phyloP scores from a whole-genome alignment of 2,797 vertebrate genomes.

The Yasuhikotakia modesta region DNA sequence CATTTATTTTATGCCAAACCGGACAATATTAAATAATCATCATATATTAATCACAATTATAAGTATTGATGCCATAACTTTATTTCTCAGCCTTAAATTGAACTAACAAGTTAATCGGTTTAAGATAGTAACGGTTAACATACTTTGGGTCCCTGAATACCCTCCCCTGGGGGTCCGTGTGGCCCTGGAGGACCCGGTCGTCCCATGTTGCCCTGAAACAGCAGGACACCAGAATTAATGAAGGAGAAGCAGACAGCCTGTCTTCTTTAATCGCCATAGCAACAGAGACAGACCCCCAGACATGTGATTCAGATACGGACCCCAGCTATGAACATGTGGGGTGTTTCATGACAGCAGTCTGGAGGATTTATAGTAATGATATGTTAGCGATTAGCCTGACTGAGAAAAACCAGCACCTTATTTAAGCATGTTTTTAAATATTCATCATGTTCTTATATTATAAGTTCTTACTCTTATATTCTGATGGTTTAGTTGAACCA shows the following conservation, averaged over 20 bases:
- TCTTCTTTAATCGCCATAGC: slow-evolving; percentile 22
- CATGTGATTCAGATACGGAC: slow-evolving; percentile 14
- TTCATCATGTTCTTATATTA: no score
- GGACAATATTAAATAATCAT: not conserved
- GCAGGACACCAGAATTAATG: slow-evolving; percentile 49
- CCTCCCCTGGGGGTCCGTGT: slow-evolving; percentile 83
- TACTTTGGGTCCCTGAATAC: slow-evolving; percentile 91
- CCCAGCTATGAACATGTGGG: not conserved
- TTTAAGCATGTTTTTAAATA: no score
- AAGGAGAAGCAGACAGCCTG: slow-evolving; percentile 6
- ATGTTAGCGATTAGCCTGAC: no score
- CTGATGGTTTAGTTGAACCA: no score
- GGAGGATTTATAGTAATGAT: slow-evolving; percentile 7
- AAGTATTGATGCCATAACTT: no score
- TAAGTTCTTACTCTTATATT: no score
- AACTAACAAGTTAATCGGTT: not conserved
- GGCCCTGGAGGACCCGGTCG: slow-evolving; percentile 80
- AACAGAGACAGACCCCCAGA: slow-evolving; percentile 16
- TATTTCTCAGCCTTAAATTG: no score
- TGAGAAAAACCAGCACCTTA: no score
- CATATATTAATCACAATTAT: no score
- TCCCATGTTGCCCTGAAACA: slow-evolving; percentile 81
- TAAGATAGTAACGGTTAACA: slow-evolving; percentile 42
- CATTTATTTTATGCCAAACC: not conserved
- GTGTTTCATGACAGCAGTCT: slow-evolving; percentile 15